These are phyloP conservation scores for Lamellibrachia columna DNA, from an alignment of 2,888 invertebrate species.

Conservation along the genomic window DNA sequence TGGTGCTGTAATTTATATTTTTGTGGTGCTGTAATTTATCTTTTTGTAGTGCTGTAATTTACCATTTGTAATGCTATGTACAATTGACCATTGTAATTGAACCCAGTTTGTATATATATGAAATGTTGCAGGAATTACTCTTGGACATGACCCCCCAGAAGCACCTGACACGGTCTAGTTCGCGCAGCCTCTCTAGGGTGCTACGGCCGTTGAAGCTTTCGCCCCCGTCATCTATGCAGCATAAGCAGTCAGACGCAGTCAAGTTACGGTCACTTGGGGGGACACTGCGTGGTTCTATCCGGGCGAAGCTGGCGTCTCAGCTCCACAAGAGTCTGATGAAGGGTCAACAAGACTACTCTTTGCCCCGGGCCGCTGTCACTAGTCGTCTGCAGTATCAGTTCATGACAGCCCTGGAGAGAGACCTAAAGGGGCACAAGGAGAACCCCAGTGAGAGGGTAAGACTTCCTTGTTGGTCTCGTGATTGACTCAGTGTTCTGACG, in stretches of 20 bases:
- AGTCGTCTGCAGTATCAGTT: background rate
- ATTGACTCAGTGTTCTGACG: background rate
- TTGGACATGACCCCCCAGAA: background rate
- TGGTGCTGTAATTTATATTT: no score
- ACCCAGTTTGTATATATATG: background rate
- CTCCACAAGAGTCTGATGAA: background rate
- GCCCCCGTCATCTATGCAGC: background rate
- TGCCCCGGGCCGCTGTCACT: background rate
- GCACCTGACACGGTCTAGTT: background rate
- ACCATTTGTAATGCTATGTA: no score
- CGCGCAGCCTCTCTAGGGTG: background rate
- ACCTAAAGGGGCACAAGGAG: background rate
- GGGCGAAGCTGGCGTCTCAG: conserved; percentile 4
- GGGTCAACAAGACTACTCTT: background rate
- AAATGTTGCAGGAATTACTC: background rate
- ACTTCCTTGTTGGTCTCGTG: background rate
- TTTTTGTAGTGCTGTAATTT: no score
- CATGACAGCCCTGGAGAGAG: background rate
- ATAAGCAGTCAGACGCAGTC: background rate
- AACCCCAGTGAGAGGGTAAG: background rate
- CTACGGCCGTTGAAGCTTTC: background rate
- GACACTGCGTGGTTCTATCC: background rate
- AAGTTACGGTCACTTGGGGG: background rate
- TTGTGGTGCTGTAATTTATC: no score
- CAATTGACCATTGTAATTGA: no score